Evolutionary conservation across 2,113 vertebrate genomes (phyloP).

Genomic region (Rutilus rutilus): DNA sequence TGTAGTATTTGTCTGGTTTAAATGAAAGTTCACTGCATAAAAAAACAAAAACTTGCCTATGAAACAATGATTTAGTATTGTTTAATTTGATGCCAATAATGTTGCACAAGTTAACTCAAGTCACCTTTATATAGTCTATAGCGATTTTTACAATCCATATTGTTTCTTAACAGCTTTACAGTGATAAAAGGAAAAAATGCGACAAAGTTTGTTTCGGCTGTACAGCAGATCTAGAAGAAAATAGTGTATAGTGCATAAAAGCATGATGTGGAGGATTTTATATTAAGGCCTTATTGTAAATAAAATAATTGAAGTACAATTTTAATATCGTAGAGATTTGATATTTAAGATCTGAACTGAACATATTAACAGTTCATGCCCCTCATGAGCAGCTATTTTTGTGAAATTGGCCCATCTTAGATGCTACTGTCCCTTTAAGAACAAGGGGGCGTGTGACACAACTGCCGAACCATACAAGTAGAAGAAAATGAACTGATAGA

Average conservation of each 20-base stretch:
- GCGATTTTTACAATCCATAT: no score
- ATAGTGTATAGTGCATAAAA: neutral
- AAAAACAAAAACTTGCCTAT: no score
- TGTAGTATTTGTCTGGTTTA: no score
- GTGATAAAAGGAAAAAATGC: no score
- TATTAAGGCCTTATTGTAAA: neutral
- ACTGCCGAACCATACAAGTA: neutral
- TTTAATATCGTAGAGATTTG: no score
- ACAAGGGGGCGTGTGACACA: conserved; percentile 58
- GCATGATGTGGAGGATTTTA: neutral
- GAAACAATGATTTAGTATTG: no score
- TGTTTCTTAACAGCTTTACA: no score
- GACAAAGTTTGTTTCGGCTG: no score
- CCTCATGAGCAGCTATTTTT: neutral
- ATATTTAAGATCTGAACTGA: no score
- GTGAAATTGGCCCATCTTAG: neutral
- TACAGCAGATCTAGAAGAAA: no score
- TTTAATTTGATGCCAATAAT: neutral
- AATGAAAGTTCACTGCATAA: no score
- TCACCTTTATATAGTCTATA: no score
- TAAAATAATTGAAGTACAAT: neutral
- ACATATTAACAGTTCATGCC: neutral
- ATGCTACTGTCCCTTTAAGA: conserved; percentile 71
- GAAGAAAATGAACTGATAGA: neutral
- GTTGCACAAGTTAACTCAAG: neutral